Base-by-base conservation (phyloP, 2,888 invertebrate genomes). In the Agonopterix alstromeriana region DNA sequence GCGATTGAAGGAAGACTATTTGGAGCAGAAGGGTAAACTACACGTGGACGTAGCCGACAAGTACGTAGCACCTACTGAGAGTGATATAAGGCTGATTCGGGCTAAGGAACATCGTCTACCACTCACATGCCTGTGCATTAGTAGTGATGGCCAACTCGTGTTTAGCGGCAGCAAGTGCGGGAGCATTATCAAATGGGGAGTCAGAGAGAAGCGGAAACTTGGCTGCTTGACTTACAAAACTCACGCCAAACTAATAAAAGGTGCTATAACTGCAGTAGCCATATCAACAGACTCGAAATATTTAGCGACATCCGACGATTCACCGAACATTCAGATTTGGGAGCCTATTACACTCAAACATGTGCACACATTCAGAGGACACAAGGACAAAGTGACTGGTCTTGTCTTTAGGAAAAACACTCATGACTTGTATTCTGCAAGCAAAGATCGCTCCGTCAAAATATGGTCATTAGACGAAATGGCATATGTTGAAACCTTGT, bases 391-490 rank as follows among this genome's bases (percentile, higher is more conserved):
- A 14, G 91, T 97, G 0, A 92, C 93, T 1, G 95, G 96, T 9
- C 73, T 99, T 47, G 93, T 93, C 10, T 97, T 99, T 79, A 93
- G 97, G 63, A 94, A 92, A 72, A 94, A 94, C 57, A 93, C 95
- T 2, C 96, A 97, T 80, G 94, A 95, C 47, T 86, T 99, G 51
- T 98, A 94, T 72, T 94, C 95, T 0, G 92, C 92, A 2, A 93
- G 94, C 52, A 91, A 91, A 73, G 96, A 96, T 72, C 90, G 94
- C 57, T 92, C 94, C 10, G 94, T 98, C 0, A 97, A 98, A 90
- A 94, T 98, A 50, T 99, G 99, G 99, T 96, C 96, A 57, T 85
- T 98, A 48, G 96, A 97, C 84, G 98, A 99, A 77, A 95, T 98
- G 96, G 94, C 95, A 1, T 98, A 98, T 80, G 95, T 98, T 8